Evolutionary conservation across 35 echinoderm and acorn worm species (phyloP).

Genomic region (Stichopus chloronotus): DNA sequence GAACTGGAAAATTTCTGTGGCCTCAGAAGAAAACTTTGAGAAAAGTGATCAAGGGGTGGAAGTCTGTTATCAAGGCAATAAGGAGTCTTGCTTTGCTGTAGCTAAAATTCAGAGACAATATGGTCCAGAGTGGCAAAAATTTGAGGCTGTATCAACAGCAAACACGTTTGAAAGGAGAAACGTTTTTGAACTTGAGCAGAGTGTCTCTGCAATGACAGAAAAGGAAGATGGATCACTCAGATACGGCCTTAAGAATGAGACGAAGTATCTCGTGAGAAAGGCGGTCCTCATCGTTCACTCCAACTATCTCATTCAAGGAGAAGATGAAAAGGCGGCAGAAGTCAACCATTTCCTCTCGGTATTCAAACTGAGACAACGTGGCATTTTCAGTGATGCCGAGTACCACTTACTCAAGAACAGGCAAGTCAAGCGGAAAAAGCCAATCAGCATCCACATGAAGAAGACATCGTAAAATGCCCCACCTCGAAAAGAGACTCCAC

Average conservation of each 20-base stretch:
- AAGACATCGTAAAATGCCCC: constrained; percentile 14
- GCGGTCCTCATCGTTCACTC: not conserved
- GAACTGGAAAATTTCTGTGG: not conserved
- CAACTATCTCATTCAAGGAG: not conserved
- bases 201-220: not conserved
- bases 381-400: not conserved
- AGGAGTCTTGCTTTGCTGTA: not conserved
- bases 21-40: not conserved
- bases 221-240: not conserved
- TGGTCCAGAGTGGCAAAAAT: not conserved
- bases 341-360: not conserved
- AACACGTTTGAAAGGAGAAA: not conserved
- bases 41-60: not conserved
- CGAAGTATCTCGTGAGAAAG: not conserved
- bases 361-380: not conserved
- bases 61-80: not conserved
- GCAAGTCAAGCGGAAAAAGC: not conserved
- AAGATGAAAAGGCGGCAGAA: not conserved
- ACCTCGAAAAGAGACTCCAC: not conserved
- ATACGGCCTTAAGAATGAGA: not conserved
- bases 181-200: not conserved
- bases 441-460: not conserved
- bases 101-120: not conserved
- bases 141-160: not conserved
- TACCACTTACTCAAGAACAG: too few relatives aligned